Conservation (phyloP, 2,888 invertebrate species). For the Tridacna crocea region DNA sequence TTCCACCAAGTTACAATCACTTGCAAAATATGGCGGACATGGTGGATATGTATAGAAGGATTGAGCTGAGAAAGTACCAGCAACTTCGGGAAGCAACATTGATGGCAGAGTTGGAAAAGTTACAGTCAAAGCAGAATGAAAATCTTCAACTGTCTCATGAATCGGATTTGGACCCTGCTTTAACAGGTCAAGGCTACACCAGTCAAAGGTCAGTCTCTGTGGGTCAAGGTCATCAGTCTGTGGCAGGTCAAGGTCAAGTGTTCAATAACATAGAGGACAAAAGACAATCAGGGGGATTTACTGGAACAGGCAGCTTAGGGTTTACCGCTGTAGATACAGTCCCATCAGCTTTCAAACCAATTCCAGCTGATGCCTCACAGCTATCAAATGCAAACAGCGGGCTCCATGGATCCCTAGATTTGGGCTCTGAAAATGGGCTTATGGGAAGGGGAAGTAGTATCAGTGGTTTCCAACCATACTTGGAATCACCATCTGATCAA, state of each 20-base stretch:
- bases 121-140: conserved; percentile 8
- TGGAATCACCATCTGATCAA: conserved; percentile 61
- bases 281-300: conserved; percentile 40
- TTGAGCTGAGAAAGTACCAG: conserved; percentile 49
- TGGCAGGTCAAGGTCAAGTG: conserved; percentile 13
- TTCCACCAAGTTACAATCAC: conserved; percentile 50
- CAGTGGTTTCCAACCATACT: conserved; percentile 66
- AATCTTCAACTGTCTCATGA: conserved; percentile 1
- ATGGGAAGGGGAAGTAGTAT: conserved; percentile 60
- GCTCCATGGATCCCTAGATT: conserved; percentile 12
- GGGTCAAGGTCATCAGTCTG: conserved; percentile 11
- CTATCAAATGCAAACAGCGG: background rate
- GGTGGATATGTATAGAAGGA: conserved; percentile 58
- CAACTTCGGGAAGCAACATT: conserved; percentile 52
- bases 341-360: conserved; percentile 3
- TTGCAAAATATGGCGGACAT: conserved; percentile 60
- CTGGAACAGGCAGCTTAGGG: conserved; percentile 40
- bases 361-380: conserved; percentile 2
- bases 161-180: background rate
- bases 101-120: conserved; percentile 45
- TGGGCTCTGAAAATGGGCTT: background rate
- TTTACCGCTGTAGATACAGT: conserved; percentile 24
- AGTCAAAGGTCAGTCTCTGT: background rate
- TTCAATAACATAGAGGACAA: background rate
- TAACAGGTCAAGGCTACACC: background rate